Percentiles rank a stretch among this genome's conserved stretches.
These are phyloP conservation scores for Pammene aurita DNA, from an alignment of 2,888 invertebrate genomes.

Conservation along the genomic window DNA sequence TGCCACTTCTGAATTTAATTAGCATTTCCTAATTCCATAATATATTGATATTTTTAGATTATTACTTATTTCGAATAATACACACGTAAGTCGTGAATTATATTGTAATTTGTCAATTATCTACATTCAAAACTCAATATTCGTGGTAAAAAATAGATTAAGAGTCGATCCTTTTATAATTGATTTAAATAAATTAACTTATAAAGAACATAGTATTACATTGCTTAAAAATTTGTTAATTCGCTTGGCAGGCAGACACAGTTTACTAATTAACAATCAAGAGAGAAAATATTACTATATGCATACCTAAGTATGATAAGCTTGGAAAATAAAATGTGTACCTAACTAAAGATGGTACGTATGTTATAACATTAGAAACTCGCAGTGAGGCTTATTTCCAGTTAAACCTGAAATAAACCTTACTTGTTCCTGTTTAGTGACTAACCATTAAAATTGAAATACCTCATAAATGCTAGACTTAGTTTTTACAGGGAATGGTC, in stretches of 20 bases:
- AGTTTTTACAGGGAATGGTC: not conserved
- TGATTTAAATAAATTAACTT: not conserved
- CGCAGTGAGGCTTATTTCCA: constrained; percentile 10
- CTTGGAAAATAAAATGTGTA: not conserved
- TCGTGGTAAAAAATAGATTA: not conserved
- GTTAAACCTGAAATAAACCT: not conserved
- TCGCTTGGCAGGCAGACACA: constrained; percentile 38
- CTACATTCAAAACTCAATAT: too few species aligned
- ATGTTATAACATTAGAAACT: not conserved
- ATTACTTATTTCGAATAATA: too few species aligned
- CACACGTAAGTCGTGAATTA: too few species aligned
- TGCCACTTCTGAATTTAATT: too few species aligned
- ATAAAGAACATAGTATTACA: not conserved
- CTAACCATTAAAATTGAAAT: not conserved
- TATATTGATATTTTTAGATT: too few species aligned
- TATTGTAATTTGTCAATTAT: too few species aligned
- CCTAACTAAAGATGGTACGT: too few species aligned
- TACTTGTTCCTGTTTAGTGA: not conserved
- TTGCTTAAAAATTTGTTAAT: not conserved
- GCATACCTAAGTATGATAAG: not conserved
- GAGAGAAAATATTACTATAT: too few species aligned
- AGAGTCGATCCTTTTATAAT: not conserved
- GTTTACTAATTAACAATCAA: not conserved
- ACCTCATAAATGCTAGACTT: constrained; percentile 2
- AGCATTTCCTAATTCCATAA: too few species aligned